Evolutionary conservation across 2,888 invertebrate species (phyloP).

Genomic region (Copidosoma aretas): DNA sequence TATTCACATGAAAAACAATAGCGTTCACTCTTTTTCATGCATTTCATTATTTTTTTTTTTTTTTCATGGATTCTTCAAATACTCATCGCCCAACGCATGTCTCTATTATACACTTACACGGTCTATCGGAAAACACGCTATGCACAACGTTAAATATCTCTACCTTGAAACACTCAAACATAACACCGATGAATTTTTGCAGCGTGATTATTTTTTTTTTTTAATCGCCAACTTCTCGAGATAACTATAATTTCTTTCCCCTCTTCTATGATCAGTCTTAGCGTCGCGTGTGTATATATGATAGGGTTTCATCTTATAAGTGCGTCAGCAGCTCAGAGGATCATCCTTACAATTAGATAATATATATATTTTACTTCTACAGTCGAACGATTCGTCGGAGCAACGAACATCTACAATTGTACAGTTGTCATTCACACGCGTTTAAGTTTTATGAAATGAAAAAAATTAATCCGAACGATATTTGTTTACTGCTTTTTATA

Average conservation of each 20-base stretch:
- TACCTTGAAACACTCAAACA: conserved; percentile 60
- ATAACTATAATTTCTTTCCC: conserved; percentile 23
- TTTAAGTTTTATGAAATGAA: not conserved
- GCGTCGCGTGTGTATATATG: conserved; percentile 42
- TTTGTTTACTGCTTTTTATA: conserved; percentile 37
- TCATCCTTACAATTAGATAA: conserved; percentile 18
- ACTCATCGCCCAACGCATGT: not conserved
- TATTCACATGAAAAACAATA: conserved; percentile 1
- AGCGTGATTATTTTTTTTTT: conserved; percentile 34
- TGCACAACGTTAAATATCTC: conserved; percentile 60
- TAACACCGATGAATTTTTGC: conserved; percentile 57
- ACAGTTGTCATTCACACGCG: conserved; percentile 35
- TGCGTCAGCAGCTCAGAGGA: conserved; percentile 42
- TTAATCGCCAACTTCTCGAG: conserved; percentile 16
- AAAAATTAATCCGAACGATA: conserved; percentile 32
- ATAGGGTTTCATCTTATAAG: conserved; percentile 43
- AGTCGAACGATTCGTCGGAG: conserved; percentile 2
- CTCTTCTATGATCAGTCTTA: conserved; percentile 54
- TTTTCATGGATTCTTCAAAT: conserved; percentile 7
- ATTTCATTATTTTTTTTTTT: not conserved
- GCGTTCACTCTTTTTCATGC: not conserved
- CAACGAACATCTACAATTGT: conserved; percentile 23
- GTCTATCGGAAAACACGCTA: conserved; percentile 24
- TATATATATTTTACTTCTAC: conserved; percentile 11
- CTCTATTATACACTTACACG: conserved; percentile 13